These are phyloP conservation scores for Balanococcus diminutus DNA, from an alignment of 2,888 invertebrate genomes.

Conservation along the genomic window DNA sequence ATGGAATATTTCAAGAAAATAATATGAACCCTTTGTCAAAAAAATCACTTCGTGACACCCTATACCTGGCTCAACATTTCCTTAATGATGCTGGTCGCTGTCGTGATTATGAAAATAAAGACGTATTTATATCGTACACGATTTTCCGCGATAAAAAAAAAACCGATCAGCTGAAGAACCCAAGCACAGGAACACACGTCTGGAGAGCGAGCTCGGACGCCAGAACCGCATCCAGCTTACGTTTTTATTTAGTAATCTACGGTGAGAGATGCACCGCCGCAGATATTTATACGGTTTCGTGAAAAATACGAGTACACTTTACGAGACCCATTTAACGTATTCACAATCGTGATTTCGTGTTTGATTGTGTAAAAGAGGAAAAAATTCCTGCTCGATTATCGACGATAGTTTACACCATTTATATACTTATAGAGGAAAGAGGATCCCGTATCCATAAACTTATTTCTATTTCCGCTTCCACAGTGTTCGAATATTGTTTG, in stretches of 20 bases:
- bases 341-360: conserved; percentile 32
- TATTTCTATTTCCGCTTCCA: neutral
- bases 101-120: conserved; percentile 34
- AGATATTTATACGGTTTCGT: conserved; percentile 34
- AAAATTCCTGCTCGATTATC: neutral
- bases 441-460: neutral
- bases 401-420: neutral
- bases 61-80: neutral
- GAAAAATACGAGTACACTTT: neutral
- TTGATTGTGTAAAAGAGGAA: neutral
- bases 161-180: neutral
- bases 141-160: conserved; percentile 28
- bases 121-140: conserved; percentile 10
- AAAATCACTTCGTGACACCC: neutral
- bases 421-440: too few species aligned
- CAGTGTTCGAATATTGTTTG: neutral
- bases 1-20: too few species aligned
- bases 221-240: neutral
- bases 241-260: conserved; percentile 22
- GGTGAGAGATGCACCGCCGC: neutral
- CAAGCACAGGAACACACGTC: too few species aligned
- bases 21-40: too few species aligned
- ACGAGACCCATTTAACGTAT: neutral
- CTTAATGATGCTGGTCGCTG: neutral
- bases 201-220: neutral